A percentile compares a stretch with the other conserved stretches of the same genome.
phyloP scores from a whole-genome alignment of 2,113 vertebrate genomes.

The Neopipo cinnamomea region DNA sequence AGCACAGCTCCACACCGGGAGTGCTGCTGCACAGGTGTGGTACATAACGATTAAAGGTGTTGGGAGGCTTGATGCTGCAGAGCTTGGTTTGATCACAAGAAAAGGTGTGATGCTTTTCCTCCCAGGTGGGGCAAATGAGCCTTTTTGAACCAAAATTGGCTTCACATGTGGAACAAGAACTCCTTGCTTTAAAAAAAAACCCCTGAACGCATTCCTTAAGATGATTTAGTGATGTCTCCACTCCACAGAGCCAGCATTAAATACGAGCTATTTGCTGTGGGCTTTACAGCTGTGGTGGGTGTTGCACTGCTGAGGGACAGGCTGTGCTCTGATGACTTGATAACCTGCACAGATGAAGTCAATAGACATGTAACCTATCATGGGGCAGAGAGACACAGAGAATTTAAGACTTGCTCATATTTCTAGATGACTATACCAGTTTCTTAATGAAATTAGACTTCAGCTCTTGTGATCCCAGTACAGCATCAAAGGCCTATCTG shows the following conservation, averaged over 20 bases:
- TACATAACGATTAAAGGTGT: not conserved
- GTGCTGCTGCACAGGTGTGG: not conserved
- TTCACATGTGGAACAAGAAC: not conserved
- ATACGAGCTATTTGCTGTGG: fast-evolving
- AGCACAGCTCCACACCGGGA: not conserved
- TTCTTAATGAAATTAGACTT: not conserved
- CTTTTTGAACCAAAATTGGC: not conserved
- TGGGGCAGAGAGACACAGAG: not conserved
- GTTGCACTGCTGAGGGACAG: not conserved
- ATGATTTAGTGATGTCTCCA: not conserved
- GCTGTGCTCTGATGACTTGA: not conserved
- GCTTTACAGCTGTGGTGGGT: not conserved
- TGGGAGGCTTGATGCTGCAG: not conserved
- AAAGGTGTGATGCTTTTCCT: not conserved
- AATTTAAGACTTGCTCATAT: not conserved
- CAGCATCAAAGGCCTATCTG: not conserved
- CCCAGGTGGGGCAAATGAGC: not conserved
- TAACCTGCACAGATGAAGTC: not conserved
- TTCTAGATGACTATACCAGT: not conserved
- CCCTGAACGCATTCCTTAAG: not conserved
- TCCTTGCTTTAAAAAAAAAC: not conserved
- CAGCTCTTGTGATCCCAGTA: not conserved
- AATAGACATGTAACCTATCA: not conserved
- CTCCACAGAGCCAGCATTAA: not conserved
- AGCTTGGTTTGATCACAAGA: not conserved